Evolutionary conservation across 2,888 invertebrate genomes (phyloP), one percentile per base, ranked within the genome.

Genomic region (Apodemia mormo): DNA sequence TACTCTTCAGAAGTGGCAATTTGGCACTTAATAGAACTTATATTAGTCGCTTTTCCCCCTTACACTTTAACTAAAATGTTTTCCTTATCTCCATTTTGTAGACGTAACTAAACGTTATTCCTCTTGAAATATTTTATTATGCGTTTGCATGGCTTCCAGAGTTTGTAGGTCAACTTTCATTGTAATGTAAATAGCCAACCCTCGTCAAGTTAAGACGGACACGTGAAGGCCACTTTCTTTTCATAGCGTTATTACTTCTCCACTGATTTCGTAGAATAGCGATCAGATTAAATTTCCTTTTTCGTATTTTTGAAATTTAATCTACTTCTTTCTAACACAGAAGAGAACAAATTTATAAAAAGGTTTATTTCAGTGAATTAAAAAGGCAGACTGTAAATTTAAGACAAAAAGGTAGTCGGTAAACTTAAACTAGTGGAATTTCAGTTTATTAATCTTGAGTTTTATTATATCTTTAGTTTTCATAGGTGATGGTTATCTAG

Each of bases 151-250:
- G 58, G 58, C 30, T 61, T 33, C 33, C 61, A 14, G 14, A 61
- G 61, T 61, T 61, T 61, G 61, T 54, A 37, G 52, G 49, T 67
- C 67, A 33, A 33, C 65, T 71, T 68, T 70, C 66, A 67, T 74
- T 71, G 68, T 79, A 80, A 85, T 88, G 83, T 84, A 83, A 86
- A 87, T 85, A 82, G 82, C 82, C 75, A 71, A 85, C 87, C 88
- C 86, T 86, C 80, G 84, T 88, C 88, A 88, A 80, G 80, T 77
- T 80, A 80, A 85, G 82, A 79, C 80, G 78, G 82, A 82, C 79
- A 78, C 74, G 78, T 76, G 74, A 73, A 77, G 74, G 71, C 61
- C 61, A 61, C 61, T 71, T 72, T 67, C 70, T 71, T 75, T 68
- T 73, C 68, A 66, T 75, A 72, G 65, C 67, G 65, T 43, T 69